Evolutionary conservation across 2,113 vertebrate species (phyloP), one percentile per base, ranked within the genome.

Genomic region (Hydropotes inermis): DNA sequence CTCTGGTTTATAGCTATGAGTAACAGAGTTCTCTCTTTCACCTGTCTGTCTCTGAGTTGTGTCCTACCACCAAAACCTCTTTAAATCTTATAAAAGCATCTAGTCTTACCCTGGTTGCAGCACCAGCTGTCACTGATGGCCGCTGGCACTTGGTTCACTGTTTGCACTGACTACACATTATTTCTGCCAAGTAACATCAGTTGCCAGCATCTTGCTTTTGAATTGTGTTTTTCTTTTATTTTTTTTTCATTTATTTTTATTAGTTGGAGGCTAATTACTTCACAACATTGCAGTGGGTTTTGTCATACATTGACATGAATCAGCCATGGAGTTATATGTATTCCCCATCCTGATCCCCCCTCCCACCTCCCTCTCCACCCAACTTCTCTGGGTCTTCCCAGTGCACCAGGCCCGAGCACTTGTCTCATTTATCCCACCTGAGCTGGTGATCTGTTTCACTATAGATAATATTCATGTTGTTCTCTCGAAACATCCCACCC

Each of bases 21-120:
- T 74, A 91, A 74, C 39, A 91, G 45, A 85, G 30, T 74, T 92
- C 45, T 91, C 58, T 58, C 70, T 94, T 83, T 88, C 17, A 91
- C 74, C 23, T 74, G 14, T 81, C 76, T 70, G 90, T 55, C 86
- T 90, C 58, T 94, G n/a, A 83, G 60, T 83, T 76, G 61, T 45
- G 25, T 83, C 36, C 64, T 36, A 92, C 43, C 52, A 87, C 57
- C 43, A 85, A 87, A 87, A n/a, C 13, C 67, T 91, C 67, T 87
- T 94, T 30, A 91, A 94, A 70, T 94, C 58, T 90, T 94, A 91
- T 90, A 52, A 96, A 70, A 70, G 36, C 36, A 74, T 70, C 43
- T 91, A 60, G 54, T 52, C 60, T 94, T 82, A 55, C 14, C n/a
- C 67, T 95, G 39, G 93, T 58, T 86, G 52, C 33, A 92, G 47